phyloP scores from a whole-genome alignment of 2,888 invertebrate genomes.

The Dryomyza anilis region DNA sequence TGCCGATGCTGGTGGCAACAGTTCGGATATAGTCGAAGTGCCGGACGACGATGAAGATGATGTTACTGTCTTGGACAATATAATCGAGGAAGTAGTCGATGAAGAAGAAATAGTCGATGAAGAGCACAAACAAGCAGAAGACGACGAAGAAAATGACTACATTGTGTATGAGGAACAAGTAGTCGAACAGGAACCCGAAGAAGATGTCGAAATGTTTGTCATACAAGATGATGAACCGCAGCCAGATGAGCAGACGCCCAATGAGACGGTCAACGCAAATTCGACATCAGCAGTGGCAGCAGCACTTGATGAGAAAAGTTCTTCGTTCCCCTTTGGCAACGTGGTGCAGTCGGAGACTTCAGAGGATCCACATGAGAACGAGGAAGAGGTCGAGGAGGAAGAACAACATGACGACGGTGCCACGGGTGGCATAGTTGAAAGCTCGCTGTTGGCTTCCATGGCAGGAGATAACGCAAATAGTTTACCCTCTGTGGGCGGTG shows the following conservation, averaged over 20 bases:
- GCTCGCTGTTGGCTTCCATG: slow-evolving; percentile 57
- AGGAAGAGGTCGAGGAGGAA: slow-evolving; percentile 37
- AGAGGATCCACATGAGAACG: slow-evolving; percentile 49
- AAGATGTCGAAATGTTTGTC: slow-evolving; percentile 48
- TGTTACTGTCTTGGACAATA: too few species aligned
- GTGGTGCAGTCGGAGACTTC: slow-evolving; percentile 57
- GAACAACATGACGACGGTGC: slow-evolving; percentile 47
- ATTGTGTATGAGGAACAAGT: slow-evolving; percentile 38
- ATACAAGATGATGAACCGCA: slow-evolving; percentile 37
- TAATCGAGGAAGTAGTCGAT: too few species aligned
- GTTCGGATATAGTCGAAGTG: slow-evolving; percentile 28
- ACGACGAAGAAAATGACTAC: slow-evolving; percentile 37
- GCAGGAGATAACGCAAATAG: slow-evolving; percentile 61
- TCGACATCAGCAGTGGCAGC: slow-evolving; percentile 41
- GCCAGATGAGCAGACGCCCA: slow-evolving; percentile 27
- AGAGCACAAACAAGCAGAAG: slow-evolving; percentile 16
- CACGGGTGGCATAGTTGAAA: slow-evolving; percentile 53
- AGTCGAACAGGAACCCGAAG: slow-evolving; percentile 40
- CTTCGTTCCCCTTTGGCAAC: slow-evolving; percentile 59
- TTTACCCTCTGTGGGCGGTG: slow-evolving; percentile 58
- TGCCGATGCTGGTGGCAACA: slow-evolving; percentile 30
- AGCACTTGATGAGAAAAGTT: slow-evolving; percentile 58
- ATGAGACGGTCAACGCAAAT: slow-evolving; percentile 30
- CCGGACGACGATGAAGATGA: slow-evolving; percentile 13
- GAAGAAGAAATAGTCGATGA: slow-evolving; percentile 33